These are phyloP conservation scores for Sus cebifrons DNA, from an alignment of 2,797 vertebrate genomes.

Conservation along the genomic window DNA sequence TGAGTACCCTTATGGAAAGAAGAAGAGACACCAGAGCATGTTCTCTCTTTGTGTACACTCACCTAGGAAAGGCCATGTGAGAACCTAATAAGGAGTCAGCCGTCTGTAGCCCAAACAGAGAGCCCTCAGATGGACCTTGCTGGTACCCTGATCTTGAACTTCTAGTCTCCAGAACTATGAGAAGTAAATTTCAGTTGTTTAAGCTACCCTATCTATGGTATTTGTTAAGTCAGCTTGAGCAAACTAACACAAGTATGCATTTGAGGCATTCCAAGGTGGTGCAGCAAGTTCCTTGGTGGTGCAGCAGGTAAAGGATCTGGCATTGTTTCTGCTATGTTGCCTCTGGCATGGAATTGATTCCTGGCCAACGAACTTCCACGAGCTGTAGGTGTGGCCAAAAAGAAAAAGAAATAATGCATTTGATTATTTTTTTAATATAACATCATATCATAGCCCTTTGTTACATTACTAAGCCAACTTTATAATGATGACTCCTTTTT, in stretches of 20 bases:
- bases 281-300: too few species aligned
- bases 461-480: slow-evolving; percentile 46
- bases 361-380: too few species aligned
- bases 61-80: background rate
- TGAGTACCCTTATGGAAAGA: background rate
- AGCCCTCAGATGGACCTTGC: background rate
- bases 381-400: too few species aligned
- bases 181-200: background rate
- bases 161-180: background rate
- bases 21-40: background rate
- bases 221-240: background rate
- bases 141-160: background rate
- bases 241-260: background rate
- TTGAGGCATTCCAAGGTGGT: too few species aligned
- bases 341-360: too few species aligned
- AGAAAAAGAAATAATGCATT: background rate
- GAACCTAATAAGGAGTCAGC: background rate
- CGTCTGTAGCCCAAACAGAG: background rate
- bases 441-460: slow-evolving; percentile 27
- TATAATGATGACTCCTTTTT: slow-evolving; percentile 16
- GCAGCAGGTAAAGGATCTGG: too few species aligned
- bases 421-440: background rate
- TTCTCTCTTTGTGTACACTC: background rate
- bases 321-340: too few species aligned
- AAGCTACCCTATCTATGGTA: background rate